Evolutionary conservation across 2,113 vertebrate genomes (phyloP), one percentile per base, ranked within the genome.

Genomic region (Motacilla alba): DNA sequence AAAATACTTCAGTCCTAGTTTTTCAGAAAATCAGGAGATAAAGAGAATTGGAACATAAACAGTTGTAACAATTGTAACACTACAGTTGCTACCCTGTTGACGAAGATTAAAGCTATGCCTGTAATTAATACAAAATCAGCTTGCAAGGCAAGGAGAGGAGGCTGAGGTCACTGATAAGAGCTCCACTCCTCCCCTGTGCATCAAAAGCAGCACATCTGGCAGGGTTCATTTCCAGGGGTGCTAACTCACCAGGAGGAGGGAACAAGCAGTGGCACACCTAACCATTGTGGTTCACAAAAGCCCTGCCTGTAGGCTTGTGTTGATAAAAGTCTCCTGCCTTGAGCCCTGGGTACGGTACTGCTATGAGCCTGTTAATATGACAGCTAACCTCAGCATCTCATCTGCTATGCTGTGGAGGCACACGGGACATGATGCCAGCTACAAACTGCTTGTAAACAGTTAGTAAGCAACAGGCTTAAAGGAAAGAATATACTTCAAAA

Each of bases 81-180:
- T 49, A 44, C 31, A 52, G 50, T 13, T 59, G 49, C 76, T 59
- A 26, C 47, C 31, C 66, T 50, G 19, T 23, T 56, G 66, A 63
- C 11, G 3, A 82, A 91, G 69, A 92, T 43, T 68, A 92, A 95
- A 92, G 62, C n/a, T 52, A 8, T 23, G 66, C 64, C 66, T 63
- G 35, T 37, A 92, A 90, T 92, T 92, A 92, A 81, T 24, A 93
- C 8, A 59, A 67, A 84, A 96, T 82, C 26, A 92, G 33, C 27
- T 83, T 68, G 56, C 93, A 87, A 89, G 70, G 78, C 73, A 56
- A 68, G 72, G 55, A 11, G 7, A 87, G 64, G 13, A 23, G 20
- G 35, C 52, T 31, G 23, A 89, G 73, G 86, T 89, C 73, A 49
- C 73, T 3, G n/a, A 41, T 67, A 90, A 83, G 15, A 56, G 60